Percentiles rank a stretch among this genome's conserved stretches.
phyloP scores from a whole-genome alignment of 2,888 invertebrate species.

The Agapostemon virescens region DNA sequence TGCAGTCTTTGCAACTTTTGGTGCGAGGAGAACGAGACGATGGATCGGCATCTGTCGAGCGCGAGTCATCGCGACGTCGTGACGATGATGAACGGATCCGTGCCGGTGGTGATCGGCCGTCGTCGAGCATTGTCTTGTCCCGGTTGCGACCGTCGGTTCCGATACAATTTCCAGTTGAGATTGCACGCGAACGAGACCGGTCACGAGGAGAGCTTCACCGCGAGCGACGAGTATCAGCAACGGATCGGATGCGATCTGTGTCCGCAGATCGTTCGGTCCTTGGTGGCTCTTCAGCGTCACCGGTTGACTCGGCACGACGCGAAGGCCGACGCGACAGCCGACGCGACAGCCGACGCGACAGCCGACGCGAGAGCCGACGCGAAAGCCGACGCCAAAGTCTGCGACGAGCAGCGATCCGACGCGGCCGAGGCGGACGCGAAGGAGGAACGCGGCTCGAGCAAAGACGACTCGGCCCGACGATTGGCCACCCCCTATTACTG shows the following conservation, averaged over 20 bases:
- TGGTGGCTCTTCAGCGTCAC: constrained; percentile 86
- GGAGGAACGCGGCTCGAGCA: background rate
- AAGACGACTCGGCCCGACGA: constrained; percentile 21
- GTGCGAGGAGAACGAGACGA: constrained; percentile 84
- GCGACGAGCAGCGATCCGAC: too few species aligned
- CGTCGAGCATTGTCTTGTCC: constrained; percentile 85
- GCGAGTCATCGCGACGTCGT: constrained; percentile 87
- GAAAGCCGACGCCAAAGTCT: background rate
- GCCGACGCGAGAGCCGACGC: background rate
- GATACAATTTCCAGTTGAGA: constrained; percentile 88
- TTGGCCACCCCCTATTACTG: constrained; percentile 83
- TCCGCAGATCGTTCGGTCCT: constrained; percentile 84
- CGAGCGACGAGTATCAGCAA: constrained; percentile 86
- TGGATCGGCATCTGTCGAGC: constrained; percentile 86
- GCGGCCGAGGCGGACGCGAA: background rate
- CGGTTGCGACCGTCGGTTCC: constrained; percentile 86
- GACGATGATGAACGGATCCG: constrained; percentile 88
- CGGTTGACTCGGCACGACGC: constrained; percentile 83
- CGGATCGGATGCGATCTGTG: constrained; percentile 85
- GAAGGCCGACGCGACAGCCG: constrained; percentile 68
- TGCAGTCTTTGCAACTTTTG: constrained; percentile 89
- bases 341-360: background rate
- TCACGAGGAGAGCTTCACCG: constrained; percentile 82
- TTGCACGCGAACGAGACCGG: constrained; percentile 83
- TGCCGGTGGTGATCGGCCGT: constrained; percentile 89